phyloP scores from a whole-genome alignment of 2,797 vertebrate genomes.

The Phataginus tricuspis region DNA sequence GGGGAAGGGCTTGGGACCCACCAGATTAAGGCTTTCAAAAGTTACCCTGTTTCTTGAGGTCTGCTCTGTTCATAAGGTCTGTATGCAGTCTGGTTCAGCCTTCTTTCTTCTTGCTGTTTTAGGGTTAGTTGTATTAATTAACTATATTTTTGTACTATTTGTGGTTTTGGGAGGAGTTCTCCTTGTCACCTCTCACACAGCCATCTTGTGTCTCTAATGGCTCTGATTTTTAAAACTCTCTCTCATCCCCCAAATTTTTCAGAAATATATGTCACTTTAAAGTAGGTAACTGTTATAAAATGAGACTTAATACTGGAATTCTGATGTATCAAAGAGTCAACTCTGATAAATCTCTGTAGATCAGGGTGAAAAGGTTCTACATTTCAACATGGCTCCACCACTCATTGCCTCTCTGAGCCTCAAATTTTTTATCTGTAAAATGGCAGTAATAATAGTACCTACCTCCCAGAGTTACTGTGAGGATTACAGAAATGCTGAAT shows the following conservation, averaged over 20 bases:
- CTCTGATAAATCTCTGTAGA: background rate
- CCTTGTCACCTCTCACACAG: no score
- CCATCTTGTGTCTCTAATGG: background rate
- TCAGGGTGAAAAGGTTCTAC: background rate
- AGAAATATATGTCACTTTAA: background rate
- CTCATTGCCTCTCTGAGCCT: background rate
- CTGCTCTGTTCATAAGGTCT: no score
- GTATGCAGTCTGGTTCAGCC: no score
- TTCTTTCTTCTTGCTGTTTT: no score
- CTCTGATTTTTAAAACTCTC: background rate
- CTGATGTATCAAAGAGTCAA: background rate
- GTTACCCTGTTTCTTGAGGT: no score
- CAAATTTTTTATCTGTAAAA: background rate
- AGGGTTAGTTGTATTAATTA: no score
- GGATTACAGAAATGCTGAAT: conserved; percentile 10
- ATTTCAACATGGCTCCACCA: background rate
- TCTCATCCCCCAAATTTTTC: background rate
- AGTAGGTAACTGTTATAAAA: background rate
- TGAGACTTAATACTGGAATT: background rate
- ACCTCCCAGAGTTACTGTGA: background rate
- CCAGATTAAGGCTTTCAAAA: no score
- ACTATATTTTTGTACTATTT: no score
- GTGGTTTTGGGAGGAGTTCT: no score
- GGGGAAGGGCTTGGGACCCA: no score
- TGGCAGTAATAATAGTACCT: background rate